These are phyloP conservation scores for Protobothrops mucrosquamatus DNA, from an alignment of 2,113 vertebrate species.

Conservation along the genomic window DNA sequence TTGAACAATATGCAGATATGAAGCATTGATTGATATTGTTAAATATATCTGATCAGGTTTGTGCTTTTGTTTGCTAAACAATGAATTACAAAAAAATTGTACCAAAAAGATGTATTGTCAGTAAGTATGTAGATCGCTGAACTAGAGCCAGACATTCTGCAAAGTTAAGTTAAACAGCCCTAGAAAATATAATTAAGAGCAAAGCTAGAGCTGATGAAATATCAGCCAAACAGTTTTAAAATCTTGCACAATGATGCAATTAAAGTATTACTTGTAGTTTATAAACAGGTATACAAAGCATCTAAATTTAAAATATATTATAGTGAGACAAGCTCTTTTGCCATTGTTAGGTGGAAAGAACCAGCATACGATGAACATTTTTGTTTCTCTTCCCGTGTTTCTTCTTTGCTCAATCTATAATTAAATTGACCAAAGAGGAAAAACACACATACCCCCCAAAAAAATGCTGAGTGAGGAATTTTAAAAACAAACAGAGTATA, in stretches of 20 bases:
- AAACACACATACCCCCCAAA: neutral
- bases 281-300: neutral
- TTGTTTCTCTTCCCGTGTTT: neutral
- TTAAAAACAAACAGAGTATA: neutral
- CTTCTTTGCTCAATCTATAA: neutral
- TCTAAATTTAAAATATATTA: neutral
- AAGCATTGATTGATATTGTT: rapidly evolving
- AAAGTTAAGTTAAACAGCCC: neutral
- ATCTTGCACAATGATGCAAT: neutral
- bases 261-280: neutral
- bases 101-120: neutral
- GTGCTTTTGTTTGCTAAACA: neutral
- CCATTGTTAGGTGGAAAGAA: neutral
- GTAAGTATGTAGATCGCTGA: neutral
- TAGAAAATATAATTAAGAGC: neutral
- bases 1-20: neutral
- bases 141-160: neutral
- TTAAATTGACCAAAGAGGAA: neutral
- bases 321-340: neutral
- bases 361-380: neutral
- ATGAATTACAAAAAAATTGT: neutral
- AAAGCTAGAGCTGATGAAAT: neutral
- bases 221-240: neutral
- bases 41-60: neutral
- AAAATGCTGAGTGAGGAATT: neutral